Evolutionary conservation across 2,113 vertebrate genomes (phyloP), one percentile per base, ranked within the genome.

Genomic region (Pomatorhinus ruficollis): DNA sequence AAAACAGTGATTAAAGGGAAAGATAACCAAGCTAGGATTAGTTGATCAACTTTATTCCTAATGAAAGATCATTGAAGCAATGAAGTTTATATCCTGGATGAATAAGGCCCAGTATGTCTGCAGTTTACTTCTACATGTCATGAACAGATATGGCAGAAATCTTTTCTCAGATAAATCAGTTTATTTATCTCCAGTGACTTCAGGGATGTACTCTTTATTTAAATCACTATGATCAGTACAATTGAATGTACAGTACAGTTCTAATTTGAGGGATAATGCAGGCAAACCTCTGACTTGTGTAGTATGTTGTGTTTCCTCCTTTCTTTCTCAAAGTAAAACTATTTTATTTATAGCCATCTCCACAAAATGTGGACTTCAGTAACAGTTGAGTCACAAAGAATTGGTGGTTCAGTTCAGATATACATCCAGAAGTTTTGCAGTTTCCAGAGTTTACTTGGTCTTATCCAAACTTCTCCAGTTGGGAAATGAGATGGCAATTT

Each of bases 401-500:
- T 53, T 45, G 66, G 22, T 77, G 28, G 28, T 50, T 79, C 70
- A 27, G 23, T 47, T 89, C 61, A 45, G 47, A 57, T 71, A 88
- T 13, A 44, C 20, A 66, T 77, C 10, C 35, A 70, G 83, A 85
- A 93, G 20, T 74, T 93, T 31, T 79, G 24, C 2, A 4, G 31
- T 74, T 93, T 94, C 61, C 83, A 83, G 59, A 89, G 52, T 75
- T 86, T 92, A 90, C 76, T 82, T 70, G 31, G 61, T 84, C 33
- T 89, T 39, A 87, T 90, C 57, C 57, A 81, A 66, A 65, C 61
- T 70, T 90, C 53, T 79, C 25, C 22, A 79, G 42, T 5, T 53
- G 74, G 57, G 42, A 92, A 65, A 72, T 35, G 27, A 68, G 54
- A 35, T 28, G 22, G 22, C 59, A 61, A 4, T 60, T 86, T 87